These are phyloP conservation scores for Vulpes lagopus DNA, from an alignment of 2,113 vertebrate genomes.

Conservation along the genomic window DNA sequence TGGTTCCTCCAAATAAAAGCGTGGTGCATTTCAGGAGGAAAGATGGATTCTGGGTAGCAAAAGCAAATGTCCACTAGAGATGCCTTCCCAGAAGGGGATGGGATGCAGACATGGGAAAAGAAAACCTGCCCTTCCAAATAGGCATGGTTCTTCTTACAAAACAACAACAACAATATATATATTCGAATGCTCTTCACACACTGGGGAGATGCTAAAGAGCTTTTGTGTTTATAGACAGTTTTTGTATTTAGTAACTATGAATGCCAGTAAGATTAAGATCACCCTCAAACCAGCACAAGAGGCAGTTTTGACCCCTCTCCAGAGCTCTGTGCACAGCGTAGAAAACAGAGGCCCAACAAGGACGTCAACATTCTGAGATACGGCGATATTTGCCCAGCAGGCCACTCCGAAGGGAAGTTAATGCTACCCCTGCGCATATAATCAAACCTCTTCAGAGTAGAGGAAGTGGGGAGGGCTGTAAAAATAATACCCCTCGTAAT, in stretches of 20 bases:
- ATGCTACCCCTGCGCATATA: neutral
- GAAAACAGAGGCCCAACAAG: neutral
- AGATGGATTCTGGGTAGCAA: neutral
- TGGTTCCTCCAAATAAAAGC: neutral
- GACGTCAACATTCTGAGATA: neutral
- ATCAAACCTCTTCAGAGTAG: neutral
- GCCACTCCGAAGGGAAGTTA: neutral
- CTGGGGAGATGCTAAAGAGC: neutral
- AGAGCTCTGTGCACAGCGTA: neutral
- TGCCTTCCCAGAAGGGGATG: neutral
- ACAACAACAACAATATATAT: no score
- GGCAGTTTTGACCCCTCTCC: neutral
- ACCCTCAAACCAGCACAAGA: neutral
- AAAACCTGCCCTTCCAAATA: neutral
- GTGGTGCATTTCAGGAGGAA: neutral
- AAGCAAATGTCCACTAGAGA: neutral
- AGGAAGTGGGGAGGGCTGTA: neutral
- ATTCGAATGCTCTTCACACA: neutral
- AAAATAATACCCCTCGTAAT: neutral
- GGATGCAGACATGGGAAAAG: neutral
- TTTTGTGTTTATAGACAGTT: neutral
- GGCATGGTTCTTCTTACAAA: neutral
- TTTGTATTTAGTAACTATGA: constrained; percentile 21
- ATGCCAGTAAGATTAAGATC: neutral
- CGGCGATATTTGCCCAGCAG: neutral